A percentile compares a stretch with the other conserved stretches of the same genome.
phyloP scores from a whole-genome alignment of 2,888 invertebrate species.

The Scrobipalpa costella region DNA sequence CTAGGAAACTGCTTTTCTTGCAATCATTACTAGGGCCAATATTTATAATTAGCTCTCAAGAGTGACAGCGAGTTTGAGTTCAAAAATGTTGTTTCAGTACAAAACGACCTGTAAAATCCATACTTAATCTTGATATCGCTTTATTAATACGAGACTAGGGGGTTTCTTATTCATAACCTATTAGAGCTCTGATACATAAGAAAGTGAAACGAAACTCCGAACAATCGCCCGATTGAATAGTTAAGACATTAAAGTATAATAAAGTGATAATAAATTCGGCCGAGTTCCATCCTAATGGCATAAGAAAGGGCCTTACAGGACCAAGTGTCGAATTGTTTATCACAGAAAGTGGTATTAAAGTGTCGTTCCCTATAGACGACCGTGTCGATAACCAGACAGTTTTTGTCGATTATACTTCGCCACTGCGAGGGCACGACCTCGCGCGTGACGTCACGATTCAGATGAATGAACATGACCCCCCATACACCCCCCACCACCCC shows the following conservation, averaged over 20 bases:
- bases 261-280: conserved; percentile 13
- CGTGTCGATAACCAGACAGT: conserved; percentile 48
- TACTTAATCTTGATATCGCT: too few species aligned
- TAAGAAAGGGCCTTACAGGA: conserved; percentile 7
- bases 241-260: not conserved
- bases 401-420: conserved; percentile 51
- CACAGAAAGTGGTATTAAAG: conserved; percentile 17
- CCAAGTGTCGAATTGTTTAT: conserved; percentile 18
- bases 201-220: not conserved
- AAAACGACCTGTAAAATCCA: too few species aligned
- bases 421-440: conserved; percentile 69
- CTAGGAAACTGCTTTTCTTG: not conserved
- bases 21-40: too few species aligned
- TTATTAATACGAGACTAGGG: too few species aligned
- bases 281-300: conserved; percentile 3
- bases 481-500: conserved; percentile 22
- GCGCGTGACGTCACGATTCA: conserved; percentile 69
- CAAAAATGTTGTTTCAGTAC: too few species aligned
- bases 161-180: too few species aligned
- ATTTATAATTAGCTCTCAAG: too few species aligned
- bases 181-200: not conserved
- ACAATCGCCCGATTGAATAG: not conserved
- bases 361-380: conserved; percentile 19
- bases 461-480: conserved; percentile 73
- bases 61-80: too few species aligned